Percentiles rank a stretch among this genome's conserved stretches.
phyloP scores from a whole-genome alignment of 2,797 vertebrate genomes.

The Tapera naevia region DNA sequence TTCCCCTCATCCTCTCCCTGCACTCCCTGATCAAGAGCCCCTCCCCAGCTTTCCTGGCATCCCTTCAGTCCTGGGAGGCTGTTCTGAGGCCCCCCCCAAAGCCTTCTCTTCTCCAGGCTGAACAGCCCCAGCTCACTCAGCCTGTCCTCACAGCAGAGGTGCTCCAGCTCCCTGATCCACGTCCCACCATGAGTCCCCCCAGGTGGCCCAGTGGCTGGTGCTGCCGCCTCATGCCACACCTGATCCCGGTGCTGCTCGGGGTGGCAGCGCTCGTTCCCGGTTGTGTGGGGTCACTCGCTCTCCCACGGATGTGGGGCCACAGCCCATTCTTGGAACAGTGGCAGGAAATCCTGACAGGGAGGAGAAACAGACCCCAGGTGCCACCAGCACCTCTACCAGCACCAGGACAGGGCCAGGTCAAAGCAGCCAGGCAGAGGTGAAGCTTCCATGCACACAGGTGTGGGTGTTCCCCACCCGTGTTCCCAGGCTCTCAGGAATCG shows the following conservation, averaged over 20 bases:
- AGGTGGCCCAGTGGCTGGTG: background rate
- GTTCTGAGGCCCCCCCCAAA: no score
- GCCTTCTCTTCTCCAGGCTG: no score
- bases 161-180: no score
- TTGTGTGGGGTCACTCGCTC: background rate
- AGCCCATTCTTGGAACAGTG: background rate
- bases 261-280: background rate
- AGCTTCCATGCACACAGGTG: background rate
- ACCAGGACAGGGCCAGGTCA: background rate
- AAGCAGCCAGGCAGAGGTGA: background rate
- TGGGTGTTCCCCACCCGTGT: no score
- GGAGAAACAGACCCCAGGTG: rapidly evolving
- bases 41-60: no score
- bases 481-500: no score
- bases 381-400: background rate
- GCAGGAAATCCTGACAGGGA: conserved; percentile 6
- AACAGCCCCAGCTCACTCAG: no score
- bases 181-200: background rate
- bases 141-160: no score
- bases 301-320: background rate
- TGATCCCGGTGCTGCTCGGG: background rate
- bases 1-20: no score
- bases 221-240: background rate
- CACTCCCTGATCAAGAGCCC: no score
- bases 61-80: no score